Conservation (phyloP, 2,888 invertebrate genomes). For the Orthosia gothica region DNA sequence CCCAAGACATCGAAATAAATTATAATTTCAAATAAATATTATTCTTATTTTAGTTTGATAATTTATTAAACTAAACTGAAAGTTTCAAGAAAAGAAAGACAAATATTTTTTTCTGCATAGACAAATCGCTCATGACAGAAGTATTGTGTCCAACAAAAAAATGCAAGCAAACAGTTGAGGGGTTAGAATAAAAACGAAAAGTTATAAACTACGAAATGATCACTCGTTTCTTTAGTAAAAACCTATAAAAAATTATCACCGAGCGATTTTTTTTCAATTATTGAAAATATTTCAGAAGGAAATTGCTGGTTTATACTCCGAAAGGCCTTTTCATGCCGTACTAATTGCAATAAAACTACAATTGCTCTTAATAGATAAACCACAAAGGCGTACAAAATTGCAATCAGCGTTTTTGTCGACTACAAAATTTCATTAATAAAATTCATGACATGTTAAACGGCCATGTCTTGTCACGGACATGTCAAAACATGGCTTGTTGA, state of each 20-base stretch:
- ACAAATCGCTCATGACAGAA: too few species aligned
- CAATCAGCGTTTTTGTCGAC: slow-evolving; percentile 1
- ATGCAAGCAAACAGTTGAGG: too few species aligned
- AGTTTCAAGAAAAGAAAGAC: too few species aligned
- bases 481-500: too few species aligned
- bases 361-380: not conserved
- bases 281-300: not conserved
- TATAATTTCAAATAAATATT: too few species aligned
- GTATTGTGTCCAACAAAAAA: too few species aligned
- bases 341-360: slow-evolving; percentile 10
- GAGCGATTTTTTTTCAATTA: not conserved
- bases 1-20: too few species aligned
- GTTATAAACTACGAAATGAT: too few species aligned
- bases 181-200: too few species aligned
- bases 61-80: not conserved
- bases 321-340: not conserved
- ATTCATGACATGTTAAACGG: not conserved
- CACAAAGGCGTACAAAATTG: not conserved
- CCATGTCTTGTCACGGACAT: too few species aligned
- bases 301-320: not conserved
- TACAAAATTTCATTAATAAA: not conserved
- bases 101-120: too few species aligned
- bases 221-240: not conserved
- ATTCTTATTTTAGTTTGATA: not conserved
- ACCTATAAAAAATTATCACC: not conserved